Conservation (phyloP, 2,797 vertebrate genomes). For the Capromys pilorides region DNA sequence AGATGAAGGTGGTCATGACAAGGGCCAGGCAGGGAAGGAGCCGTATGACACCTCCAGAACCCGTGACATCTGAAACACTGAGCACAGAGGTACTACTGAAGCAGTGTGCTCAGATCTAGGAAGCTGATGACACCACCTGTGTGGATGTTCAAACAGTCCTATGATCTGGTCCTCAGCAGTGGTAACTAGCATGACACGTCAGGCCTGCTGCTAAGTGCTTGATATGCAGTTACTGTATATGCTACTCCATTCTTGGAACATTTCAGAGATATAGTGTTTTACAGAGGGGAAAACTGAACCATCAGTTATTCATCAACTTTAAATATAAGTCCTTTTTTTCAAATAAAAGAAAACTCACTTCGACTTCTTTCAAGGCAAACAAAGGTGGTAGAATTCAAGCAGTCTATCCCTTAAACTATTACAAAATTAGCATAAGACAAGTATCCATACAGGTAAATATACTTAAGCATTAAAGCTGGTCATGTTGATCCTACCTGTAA, state of each 20-base stretch:
- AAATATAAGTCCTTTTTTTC: not conserved
- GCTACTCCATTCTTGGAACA: not conserved
- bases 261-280: not conserved
- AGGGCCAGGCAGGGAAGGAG: not conserved
- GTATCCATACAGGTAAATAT: not conserved
- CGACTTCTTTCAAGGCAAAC: constrained; percentile 1
- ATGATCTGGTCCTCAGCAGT: accelerated
- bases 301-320: not conserved
- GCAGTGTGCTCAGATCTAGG: too few species aligned
- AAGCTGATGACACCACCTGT: not conserved
- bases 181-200: not conserved
- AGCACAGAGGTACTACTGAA: accelerated
- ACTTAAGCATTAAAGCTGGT: not conserved
- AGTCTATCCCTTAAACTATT: not conserved
- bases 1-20: not conserved
- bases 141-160: not conserved
- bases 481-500: not conserved
- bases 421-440: not conserved
- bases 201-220: not conserved
- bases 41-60: not conserved
- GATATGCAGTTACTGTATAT: not conserved
- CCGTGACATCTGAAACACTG: not conserved
- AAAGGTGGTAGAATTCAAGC: not conserved
- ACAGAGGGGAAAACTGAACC: not conserved
- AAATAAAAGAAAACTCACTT: constrained; percentile 30